These are phyloP conservation scores for Wiebesia pumilae DNA, from an alignment of 1,140 invertebrate species.

Conservation along the genomic window DNA sequence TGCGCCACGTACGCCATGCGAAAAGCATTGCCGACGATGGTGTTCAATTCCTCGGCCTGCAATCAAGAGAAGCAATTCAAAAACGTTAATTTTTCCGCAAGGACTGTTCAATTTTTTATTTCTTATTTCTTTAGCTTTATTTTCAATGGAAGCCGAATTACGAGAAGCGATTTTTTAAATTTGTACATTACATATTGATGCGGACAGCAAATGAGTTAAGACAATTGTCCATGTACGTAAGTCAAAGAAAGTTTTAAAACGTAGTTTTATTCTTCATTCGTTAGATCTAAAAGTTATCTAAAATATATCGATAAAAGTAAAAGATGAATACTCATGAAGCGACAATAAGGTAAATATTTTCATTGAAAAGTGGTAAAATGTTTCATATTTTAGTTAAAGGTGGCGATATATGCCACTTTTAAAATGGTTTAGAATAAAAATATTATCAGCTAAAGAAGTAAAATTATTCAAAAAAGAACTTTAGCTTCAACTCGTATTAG, in stretches of 20 bases:
- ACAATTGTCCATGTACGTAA: neutral
- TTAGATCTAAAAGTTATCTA: neutral
- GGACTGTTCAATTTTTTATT: neutral
- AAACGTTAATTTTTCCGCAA: neutral
- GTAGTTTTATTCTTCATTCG: neutral
- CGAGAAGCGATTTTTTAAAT: neutral
- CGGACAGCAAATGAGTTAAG: no score
- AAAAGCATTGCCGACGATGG: conserved; percentile 92
- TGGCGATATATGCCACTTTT: neutral
- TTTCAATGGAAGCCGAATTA: neutral
- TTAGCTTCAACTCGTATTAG: neutral
- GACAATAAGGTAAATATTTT: no score
- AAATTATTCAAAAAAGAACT: neutral
- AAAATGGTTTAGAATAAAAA: neutral
- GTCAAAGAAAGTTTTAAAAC: neutral
- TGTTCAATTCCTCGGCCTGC: conserved; percentile 91
- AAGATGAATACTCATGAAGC: no score
- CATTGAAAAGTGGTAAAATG: neutral
- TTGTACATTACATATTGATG: neutral
- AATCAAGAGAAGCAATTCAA: conserved; percentile 63
- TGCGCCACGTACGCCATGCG: conserved; percentile 93
- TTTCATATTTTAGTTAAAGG: neutral
- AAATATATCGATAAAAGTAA: neutral
- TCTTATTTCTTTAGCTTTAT: neutral
- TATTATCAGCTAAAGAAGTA: neutral